These are phyloP conservation scores for Tetragonisca angustula DNA, from an alignment of 2,888 invertebrate genomes.

Conservation along the genomic window DNA sequence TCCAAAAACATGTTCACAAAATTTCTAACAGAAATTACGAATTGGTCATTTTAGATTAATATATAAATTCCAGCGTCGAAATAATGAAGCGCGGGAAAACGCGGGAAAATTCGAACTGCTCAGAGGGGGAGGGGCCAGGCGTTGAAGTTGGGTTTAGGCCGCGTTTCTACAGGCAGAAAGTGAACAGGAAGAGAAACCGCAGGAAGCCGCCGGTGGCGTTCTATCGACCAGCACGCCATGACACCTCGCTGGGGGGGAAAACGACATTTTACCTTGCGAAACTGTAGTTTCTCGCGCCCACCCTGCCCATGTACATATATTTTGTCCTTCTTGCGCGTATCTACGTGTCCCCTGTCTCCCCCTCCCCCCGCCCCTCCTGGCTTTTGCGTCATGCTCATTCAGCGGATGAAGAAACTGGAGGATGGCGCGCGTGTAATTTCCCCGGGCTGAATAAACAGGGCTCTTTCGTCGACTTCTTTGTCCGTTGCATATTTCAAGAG, in stretches of 20 bases:
- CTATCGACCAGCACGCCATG: constrained; percentile 13
- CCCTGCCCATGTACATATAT: neutral
- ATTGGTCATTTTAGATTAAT: no score
- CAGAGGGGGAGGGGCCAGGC: no score
- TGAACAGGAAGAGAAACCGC: neutral
- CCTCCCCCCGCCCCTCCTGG: neutral
- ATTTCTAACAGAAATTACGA: no score
- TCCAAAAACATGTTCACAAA: no score
- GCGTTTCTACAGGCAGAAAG: neutral
- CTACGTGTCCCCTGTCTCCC: no score
- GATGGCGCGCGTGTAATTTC: constrained; percentile 22
- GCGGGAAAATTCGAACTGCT: no score
- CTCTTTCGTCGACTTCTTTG: neutral
- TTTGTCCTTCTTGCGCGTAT: neutral
- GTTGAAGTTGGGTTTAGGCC: no score
- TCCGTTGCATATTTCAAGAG: neutral
- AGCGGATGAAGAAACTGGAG: neutral
- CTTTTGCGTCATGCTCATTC: constrained; percentile 36
- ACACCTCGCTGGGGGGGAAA: neutral
- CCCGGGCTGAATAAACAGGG: constrained; percentile 19
- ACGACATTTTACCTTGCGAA: constrained; percentile 11
- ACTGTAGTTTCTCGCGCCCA: neutral
- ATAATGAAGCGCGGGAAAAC: no score
- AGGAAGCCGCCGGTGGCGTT: neutral
- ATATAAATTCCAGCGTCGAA: no score